Base-by-base conservation (phyloP, 2,888 invertebrate genomes). In the Cephus spinipes region DNA sequence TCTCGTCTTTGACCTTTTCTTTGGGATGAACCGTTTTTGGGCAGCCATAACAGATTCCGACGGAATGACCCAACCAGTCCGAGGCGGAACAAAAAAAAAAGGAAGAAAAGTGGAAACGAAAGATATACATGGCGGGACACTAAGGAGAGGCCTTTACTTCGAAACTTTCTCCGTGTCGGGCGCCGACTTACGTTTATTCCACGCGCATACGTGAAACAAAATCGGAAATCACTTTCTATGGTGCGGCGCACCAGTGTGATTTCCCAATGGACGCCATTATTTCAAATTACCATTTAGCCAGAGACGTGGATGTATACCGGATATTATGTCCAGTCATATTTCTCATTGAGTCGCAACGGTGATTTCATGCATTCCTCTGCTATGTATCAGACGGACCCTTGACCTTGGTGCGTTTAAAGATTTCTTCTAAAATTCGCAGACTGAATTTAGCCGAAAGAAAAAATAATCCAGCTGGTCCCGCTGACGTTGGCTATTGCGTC, bases 111-210 rank as follows among this genome's bases (percentile, higher is more conserved):
- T 55, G 55, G 23, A 55, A 55, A 55, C 15, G 55, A 55, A 23
- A 55, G 23, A 55, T 23, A 23, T 55, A 55, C 55, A 55, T 2
- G 55, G 2, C 55, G 55, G 55, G 55, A 55, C 55, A 55, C 55
- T 55, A 9, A 55, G 55, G 55, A 23, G 55, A 55, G 55, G 55
- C 55, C 33, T 23, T 30, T 31, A 31, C 71, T 79, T 77, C 78
- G 79, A 77, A 80, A 81, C 81, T 81, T 81, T 81, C 81, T 79
- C 81, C 80, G 36, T 55, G 75, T 73, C 71, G 71, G 71, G 23
- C 71, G 71, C 71, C 71, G 71, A 71, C 32, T 11, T 33, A 71
- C 71, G 31, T 33, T 33, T 71, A 71, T 71, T 71, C 71, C 31
- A 33, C 71, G 77, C 73, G 73, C 76, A 78, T 77, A 79, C 77